Base-by-base conservation (phyloP, 2,113 vertebrate species). In the Saimiri boliviensis region DNA sequence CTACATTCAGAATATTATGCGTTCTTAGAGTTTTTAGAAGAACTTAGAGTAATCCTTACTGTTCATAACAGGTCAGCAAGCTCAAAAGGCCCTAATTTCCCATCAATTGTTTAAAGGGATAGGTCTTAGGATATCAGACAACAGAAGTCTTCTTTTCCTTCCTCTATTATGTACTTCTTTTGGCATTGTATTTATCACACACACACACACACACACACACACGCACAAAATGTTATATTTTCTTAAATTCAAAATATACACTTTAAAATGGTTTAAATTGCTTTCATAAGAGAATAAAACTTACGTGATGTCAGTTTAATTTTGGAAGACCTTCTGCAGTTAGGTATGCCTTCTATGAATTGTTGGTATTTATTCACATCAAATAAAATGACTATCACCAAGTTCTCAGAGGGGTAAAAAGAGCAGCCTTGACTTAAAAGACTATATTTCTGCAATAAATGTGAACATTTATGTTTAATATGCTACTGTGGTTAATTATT, bases 191-290 rank as follows among this genome's bases (percentile, higher is more conserved):
- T 92, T 96, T 35, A n/a, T 6, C 1, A 40, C 20, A 19, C 70
- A 25, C 30, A 2, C 23, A 60, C 60, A n/a, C 1, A 47, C 0
- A 25, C 21, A 58, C 21, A 56, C 21, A 58, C 21, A 42, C 23
- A 19, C 71, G 21, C 35, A 2, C 19, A 60, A 49, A n/a, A 58
- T 49, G 8, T 83, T 81, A 4, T 14, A 8, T 77, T 58, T 91
- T 20, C 8, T 63, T 25, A 8, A 56, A 30, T 14, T 71, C 17
- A 56, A 91, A 68, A 70, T 54, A 32, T 0, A 60, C 49, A 63
- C 25, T 73, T 70, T 89, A 47, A 95, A 82, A 81, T 89, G 81
- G 60, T 92, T 85, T 71, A 11, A 87, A 30, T 94, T 95, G 4
- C 20, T 83, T 56, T 81, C 63, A 30, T 84, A 40, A 56, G 94